Evolutionary conservation across 2,113 vertebrate genomes (phyloP).

Genomic region (Vombatus ursinus): DNA sequence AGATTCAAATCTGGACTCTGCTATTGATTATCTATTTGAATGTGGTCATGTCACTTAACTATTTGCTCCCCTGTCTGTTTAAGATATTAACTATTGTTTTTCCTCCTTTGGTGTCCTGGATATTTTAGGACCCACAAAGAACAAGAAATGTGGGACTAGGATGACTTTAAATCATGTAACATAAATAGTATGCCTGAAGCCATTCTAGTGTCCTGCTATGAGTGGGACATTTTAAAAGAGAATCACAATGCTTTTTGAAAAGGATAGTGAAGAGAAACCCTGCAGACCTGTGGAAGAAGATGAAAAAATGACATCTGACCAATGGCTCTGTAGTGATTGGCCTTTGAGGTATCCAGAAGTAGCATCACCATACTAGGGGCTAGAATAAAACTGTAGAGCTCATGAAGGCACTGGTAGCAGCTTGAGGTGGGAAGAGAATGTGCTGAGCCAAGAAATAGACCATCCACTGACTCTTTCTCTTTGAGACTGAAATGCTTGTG

Average conservation of each 20-base stretch:
- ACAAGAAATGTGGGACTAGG: background rate
- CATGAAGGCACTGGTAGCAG: background rate
- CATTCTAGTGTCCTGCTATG: background rate
- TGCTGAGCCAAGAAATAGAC: background rate
- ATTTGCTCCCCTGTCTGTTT: background rate
- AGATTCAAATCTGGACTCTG: background rate
- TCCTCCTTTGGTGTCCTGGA: background rate
- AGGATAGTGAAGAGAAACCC: background rate
- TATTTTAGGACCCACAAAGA: background rate
- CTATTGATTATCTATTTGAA: background rate
- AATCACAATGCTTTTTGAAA: background rate
- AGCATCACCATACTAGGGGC: background rate
- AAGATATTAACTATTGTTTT: background rate
- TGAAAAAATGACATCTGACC: background rate
- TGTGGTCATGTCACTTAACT: background rate
- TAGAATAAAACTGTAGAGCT: background rate
- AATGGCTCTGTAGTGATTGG: background rate
- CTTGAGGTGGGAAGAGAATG: background rate
- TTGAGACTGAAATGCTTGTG: background rate
- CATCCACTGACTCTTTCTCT: background rate
- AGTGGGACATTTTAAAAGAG: background rate
- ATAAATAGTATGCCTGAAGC: background rate
- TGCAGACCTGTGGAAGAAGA: background rate
- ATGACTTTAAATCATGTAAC: background rate
- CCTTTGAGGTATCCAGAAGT: background rate